Evolutionary conservation across 1,140 invertebrate species (phyloP).

Genomic region (Hesperophylax magnus): DNA sequence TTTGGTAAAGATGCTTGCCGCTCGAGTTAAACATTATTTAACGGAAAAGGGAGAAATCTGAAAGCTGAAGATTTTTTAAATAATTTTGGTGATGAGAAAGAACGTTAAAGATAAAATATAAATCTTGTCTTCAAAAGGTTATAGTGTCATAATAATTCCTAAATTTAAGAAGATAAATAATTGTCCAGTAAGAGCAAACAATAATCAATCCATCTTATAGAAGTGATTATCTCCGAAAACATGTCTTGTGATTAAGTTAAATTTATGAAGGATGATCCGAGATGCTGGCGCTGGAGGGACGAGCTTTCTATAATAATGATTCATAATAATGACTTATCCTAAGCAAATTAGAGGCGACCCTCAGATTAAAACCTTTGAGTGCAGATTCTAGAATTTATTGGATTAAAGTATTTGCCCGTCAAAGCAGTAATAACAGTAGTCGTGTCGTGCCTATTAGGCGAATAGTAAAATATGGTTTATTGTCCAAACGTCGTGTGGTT

Average conservation of each 20-base stretch:
- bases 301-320: neutral
- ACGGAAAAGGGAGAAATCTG: too few relatives aligned
- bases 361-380: conserved; percentile 23
- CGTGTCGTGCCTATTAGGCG: conserved; percentile 53
- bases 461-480: conserved; percentile 58
- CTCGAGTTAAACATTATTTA: too few relatives aligned
- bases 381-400: conserved; percentile 27
- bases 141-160: too few relatives aligned
- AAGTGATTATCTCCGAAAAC: too few relatives aligned
- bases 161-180: too few relatives aligned
- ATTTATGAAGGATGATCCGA: neutral
- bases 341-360: conserved; percentile 22
- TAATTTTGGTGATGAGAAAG: too few relatives aligned
- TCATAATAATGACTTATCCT: conserved; percentile 31
- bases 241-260: neutral
- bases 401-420: conserved; percentile 50
- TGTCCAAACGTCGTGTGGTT: conserved; percentile 55
- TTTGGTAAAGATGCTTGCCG: neutral
- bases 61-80: too few relatives aligned
- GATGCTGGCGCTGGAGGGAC: neutral
- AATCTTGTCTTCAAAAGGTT: too few relatives aligned
- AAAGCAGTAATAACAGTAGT: conserved; percentile 28
- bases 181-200: too few relatives aligned
- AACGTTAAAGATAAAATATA: too few relatives aligned
- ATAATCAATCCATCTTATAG: too few relatives aligned